Evolutionary conservation across 2,797 vertebrate genomes (phyloP), one percentile per base, ranked within the genome.

Genomic region (Platalea minor): DNA sequence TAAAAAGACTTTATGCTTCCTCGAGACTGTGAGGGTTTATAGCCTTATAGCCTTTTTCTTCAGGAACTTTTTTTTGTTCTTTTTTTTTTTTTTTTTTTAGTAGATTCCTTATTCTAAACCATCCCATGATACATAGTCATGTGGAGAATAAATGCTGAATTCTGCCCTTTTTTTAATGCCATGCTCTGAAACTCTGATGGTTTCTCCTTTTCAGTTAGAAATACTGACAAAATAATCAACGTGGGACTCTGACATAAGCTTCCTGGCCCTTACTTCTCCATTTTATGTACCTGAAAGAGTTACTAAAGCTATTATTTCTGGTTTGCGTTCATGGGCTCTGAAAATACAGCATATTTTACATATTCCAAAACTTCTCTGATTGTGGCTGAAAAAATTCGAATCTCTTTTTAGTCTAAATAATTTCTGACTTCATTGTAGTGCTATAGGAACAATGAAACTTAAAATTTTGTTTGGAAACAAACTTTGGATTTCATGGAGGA

Each of bases 91-190:
- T 48, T 50, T 77, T 56, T 4, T 17, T 7, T 3, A 63, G 60
- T 69, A 59, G 31, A 67, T 67, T 79, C 18, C 10, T 59, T 76
- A 76, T 59, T 86, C 37, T 79, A 81, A 89, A 76, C 16, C 26
- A 70, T 48, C 46, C 33, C 9, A 29, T 59, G 39, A 50, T 81
- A 76, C 10, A n/a, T 4, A 57, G 31, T 89, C 25, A 73, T 2
- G 7, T 89, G 48, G 73, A 45, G 64, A 91, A 89, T 45, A 89
- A 64, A 93, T 87, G 67, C 39, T 82, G 86, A 85, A 85, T 96
- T 94, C 63, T 72, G 21, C 24, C 37, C 26, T 50, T 78, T 80
- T 87, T 73, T 8, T 60, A 82, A 82, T 60, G n/a, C 57, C 51
- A 26, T 85, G 23, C 60, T 88, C 60, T 85, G 78, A 80, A 92